Conservation (phyloP, 2,113 vertebrate species). For the Andinoacara biseriatus region DNA sequence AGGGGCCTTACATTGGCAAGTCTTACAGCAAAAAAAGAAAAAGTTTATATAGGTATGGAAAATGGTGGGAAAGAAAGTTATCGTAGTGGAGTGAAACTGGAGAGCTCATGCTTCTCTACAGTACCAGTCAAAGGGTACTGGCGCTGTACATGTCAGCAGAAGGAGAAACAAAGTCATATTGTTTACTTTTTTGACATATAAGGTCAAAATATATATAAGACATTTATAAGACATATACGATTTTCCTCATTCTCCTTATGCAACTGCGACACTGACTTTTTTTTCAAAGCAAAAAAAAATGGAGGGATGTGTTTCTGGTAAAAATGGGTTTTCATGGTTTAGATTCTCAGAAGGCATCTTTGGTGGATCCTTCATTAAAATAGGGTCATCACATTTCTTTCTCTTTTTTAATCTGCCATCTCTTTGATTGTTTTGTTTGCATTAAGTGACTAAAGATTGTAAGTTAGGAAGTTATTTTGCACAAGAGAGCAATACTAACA, state of each 20-base stretch:
- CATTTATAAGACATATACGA: neutral
- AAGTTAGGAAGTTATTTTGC: too few species aligned
- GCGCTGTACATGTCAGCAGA: conserved; percentile 8
- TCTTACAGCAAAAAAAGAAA: neutral
- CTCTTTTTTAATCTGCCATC: too few species aligned
- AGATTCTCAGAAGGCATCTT: neutral
- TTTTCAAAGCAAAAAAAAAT: neutral
- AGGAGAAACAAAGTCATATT: neutral
- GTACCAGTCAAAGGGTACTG: too few species aligned
- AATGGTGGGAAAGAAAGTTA: neutral
- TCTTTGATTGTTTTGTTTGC: too few species aligned
- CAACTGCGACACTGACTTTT: neutral
- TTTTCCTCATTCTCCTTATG: neutral
- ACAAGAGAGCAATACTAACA: too few species aligned
- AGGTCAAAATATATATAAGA: neutral
- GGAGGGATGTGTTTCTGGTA: neutral
- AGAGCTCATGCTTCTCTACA: neutral
- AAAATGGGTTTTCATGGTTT: neutral
- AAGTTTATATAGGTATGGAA: neutral
- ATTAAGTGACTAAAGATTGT: too few species aligned
- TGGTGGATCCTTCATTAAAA: neutral
- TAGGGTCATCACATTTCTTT: neutral
- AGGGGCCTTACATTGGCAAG: conserved; percentile 14
- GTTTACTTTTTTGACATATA: conserved; percentile 21
- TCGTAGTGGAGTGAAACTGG: neutral